phyloP scores from a whole-genome alignment of 1,140 invertebrate species.

The Temnothorax longispinosus region DNA sequence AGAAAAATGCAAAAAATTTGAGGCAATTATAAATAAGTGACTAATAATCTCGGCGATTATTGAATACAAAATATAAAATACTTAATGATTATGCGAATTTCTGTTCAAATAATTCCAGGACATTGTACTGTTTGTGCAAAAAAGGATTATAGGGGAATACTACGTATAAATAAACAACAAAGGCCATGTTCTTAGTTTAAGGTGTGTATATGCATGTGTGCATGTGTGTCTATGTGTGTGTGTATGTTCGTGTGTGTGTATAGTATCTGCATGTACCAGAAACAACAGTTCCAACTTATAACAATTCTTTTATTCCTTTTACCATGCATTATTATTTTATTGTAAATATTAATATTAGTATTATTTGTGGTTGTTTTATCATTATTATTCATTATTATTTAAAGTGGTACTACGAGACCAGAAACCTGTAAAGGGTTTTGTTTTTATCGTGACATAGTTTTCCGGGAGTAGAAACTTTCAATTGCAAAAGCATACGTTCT shows the following conservation, averaged over 20 bases:
- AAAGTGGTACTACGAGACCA: conserved; percentile 63
- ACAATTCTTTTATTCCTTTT: conserved; percentile 71
- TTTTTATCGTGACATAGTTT: background rate
- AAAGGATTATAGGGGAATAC: conserved; percentile 45
- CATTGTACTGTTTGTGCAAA: conserved; percentile 15
- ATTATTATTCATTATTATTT: conserved; percentile 61
- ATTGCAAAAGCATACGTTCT: conserved; percentile 55
- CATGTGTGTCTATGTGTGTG: background rate
- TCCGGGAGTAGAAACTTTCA: conserved; percentile 44
- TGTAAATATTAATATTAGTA: conserved; percentile 54
- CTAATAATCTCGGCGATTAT: background rate
- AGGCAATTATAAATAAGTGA: background rate
- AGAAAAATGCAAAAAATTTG: background rate
- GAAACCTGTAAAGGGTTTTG: conserved; percentile 55
- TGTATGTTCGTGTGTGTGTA: conserved; percentile 17
- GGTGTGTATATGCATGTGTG: background rate
- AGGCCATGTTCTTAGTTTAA: conserved; percentile 36
- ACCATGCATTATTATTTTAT: conserved; percentile 58
- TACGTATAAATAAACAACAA: conserved; percentile 61
- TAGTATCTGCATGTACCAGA: conserved; percentile 71
- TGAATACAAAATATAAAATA: background rate
- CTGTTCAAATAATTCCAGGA: conserved; percentile 37
- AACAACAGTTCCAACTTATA: conserved; percentile 75
- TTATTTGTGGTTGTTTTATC: conserved; percentile 38
- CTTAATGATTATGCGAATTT: background rate